These are phyloP conservation scores for Microcebus jonahi DNA, from an alignment of 2,113 vertebrate species.

Conservation along the genomic window DNA sequence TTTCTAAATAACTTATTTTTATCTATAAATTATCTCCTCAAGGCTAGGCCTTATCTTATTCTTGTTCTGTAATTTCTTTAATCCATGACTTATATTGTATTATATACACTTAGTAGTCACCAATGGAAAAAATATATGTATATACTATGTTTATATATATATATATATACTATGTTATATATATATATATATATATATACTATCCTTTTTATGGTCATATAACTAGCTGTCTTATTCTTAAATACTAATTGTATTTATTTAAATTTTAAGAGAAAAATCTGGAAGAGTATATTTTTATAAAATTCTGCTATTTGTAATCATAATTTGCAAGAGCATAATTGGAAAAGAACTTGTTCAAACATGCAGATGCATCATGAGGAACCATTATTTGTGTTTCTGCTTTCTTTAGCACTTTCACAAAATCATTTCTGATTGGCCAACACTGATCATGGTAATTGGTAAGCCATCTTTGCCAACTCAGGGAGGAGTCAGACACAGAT, in stretches of 20 bases:
- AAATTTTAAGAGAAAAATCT: neutral
- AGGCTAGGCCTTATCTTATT: neutral
- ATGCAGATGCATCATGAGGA: neutral
- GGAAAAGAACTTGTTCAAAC: neutral
- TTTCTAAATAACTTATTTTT: neutral
- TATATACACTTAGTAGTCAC: neutral
- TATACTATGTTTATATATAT: neutral
- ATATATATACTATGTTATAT: neutral
- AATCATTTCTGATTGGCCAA: neutral
- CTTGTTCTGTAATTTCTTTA: neutral
- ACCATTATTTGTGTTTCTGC: neutral
- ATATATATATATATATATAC: neutral
- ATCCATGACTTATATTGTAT: neutral
- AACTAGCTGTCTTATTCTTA: neutral
- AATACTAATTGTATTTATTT: neutral
- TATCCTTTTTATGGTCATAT: neutral
- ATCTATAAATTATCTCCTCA: neutral
- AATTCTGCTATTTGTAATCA: neutral
- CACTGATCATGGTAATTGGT: neutral
- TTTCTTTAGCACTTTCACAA: neutral
- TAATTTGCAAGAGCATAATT: neutral
- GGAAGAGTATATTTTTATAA: neutral
- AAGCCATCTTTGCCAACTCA: neutral
- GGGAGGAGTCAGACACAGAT: neutral
- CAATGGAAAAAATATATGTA: neutral